phyloP scores from a whole-genome alignment of 2,797 vertebrate genomes.

The Loriculus beryllinus region DNA sequence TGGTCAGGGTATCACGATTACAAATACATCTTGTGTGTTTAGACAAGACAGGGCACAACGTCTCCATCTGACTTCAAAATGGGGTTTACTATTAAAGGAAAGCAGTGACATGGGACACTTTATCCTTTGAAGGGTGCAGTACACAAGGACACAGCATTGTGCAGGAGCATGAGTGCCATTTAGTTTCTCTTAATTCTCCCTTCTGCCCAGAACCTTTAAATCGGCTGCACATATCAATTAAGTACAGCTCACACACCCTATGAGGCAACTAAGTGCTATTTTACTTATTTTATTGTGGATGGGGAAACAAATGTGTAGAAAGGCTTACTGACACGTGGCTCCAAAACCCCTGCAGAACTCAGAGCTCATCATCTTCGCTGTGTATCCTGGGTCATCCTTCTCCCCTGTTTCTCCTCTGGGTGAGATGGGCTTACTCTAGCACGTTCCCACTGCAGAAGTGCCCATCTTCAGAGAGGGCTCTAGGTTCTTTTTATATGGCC shows the following conservation, averaged over 20 bases:
- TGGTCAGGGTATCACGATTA: not conserved
- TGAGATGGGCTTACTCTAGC: not conserved
- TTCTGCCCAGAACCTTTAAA: constrained; percentile 34
- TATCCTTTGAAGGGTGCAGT: not conserved
- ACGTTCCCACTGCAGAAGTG: not conserved
- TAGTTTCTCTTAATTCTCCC: not conserved
- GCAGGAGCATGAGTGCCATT: not conserved
- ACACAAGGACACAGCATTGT: not conserved
- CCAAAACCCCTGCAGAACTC: not conserved
- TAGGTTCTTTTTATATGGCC: rapidly evolving
- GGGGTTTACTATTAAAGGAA: not conserved
- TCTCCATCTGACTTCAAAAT: not conserved
- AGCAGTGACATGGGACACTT: not conserved
- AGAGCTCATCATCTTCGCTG: rapidly evolving
- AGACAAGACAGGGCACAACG: not conserved
- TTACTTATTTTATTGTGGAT: constrained; percentile 54
- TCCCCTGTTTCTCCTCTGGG: rapidly evolving
- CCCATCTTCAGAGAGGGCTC: not conserved
- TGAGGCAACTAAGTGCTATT: constrained; percentile 48
- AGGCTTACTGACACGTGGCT: constrained; percentile 13
- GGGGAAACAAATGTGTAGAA: constrained; percentile 47
- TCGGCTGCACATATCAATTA: constrained; percentile 12
- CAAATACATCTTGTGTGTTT: not conserved
- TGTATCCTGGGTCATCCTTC: rapidly evolving
- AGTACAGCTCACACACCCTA: constrained; percentile 40